phyloP scores from a whole-genome alignment of 2,888 invertebrate genomes.

The Acleris laterana region DNA sequence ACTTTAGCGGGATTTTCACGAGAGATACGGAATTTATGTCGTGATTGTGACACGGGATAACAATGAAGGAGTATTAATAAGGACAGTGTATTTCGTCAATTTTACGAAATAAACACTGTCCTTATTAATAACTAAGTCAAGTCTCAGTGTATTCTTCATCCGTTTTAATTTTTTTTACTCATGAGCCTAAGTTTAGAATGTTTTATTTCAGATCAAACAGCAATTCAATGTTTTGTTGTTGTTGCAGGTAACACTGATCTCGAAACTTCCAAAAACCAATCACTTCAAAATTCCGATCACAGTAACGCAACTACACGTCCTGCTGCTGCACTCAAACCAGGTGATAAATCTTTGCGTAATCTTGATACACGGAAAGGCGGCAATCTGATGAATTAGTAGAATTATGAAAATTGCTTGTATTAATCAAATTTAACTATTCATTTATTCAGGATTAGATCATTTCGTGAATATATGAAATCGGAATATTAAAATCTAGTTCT shows the following conservation, averaged over 20 bases:
- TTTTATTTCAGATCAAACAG: neutral
- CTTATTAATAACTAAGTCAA: neutral
- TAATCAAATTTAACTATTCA: slow-evolving; percentile 35
- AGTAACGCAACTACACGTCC: slow-evolving; percentile 1
- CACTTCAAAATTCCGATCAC: too few species aligned
- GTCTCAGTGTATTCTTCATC: neutral
- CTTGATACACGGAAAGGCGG: slow-evolving; percentile 43
- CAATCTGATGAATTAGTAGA: slow-evolving; percentile 37
- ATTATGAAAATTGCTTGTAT: slow-evolving; percentile 34
- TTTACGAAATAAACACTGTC: neutral
- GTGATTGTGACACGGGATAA: neutral
- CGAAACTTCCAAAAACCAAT: too few species aligned
- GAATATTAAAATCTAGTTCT: slow-evolving; percentile 54
- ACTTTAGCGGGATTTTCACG: slow-evolving; percentile 8
- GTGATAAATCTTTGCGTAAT: slow-evolving; percentile 27
- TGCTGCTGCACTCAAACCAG: slow-evolving; percentile 22
- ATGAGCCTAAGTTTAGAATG: neutral
- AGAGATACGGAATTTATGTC: slow-evolving; percentile 5
- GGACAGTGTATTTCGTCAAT: too few species aligned
- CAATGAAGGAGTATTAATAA: too few species aligned
- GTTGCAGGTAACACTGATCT: neutral
- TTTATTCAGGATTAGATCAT: slow-evolving; percentile 39
- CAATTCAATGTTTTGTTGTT: neutral
- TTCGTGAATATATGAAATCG: slow-evolving; percentile 47
- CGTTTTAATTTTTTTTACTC: neutral